Base-by-base conservation (phyloP, 2,797 vertebrate genomes). In the Emys orbicularis region DNA sequence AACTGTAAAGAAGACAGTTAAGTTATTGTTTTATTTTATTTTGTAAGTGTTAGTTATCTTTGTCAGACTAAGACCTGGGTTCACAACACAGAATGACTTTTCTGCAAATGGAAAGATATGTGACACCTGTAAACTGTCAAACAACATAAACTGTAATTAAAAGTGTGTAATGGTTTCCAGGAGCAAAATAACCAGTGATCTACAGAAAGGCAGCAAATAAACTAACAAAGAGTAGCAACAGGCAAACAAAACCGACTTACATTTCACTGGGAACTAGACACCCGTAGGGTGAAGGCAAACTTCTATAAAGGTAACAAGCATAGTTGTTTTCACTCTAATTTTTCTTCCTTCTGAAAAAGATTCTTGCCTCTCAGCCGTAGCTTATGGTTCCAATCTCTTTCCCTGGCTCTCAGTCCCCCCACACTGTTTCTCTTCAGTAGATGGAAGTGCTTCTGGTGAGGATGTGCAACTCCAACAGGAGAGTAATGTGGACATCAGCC, bases 331-430 rank as follows among this genome's bases (percentile, higher is more conserved):
- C 74, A 88, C 47, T 8, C 53, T 90, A 74, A 96, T 96, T 96
- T 96, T 54, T 95, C 79, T 94, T 90, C 93, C 93, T 1, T 5
- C 86, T 84, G 84, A 94, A 95, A 54, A 92, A 92, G 86, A 76
- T 44, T 94, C 25, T 97, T 92, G 88, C 79, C 89, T 96, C 90
- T 95, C 61, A 90, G 92, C 84, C 90, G 56, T 57, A 68, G 90
- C 12, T 94, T 94, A 90, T 6, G 5, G 31, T 81, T 95, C 15
- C 0, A 0, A 37, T 92, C 34, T 84, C 52, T 92, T 91, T 91
- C 61, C 10, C 54, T 56, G 23, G 25, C 54, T 27, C 23, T 56
- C 54, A 10, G 54, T 56, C 5, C 25, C 25, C 23, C 9, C 23
- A 27, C 25, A 27, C 25, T 56, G 25, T 27, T 11, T 25, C 54